Evolutionary conservation across 2,797 vertebrate genomes (phyloP).

Genomic region (Sternotherus odoratus): DNA sequence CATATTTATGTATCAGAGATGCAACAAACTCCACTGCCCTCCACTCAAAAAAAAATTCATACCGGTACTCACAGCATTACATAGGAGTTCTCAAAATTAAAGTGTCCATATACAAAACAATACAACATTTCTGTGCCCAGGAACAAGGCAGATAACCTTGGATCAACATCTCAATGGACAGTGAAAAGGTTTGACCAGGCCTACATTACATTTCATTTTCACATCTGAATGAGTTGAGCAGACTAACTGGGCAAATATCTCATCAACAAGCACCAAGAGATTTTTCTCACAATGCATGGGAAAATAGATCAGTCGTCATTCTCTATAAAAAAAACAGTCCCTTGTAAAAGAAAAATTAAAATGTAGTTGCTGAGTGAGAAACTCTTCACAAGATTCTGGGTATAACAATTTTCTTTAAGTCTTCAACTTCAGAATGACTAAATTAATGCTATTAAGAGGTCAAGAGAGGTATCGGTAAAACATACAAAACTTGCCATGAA

Average conservation of each 20-base stretch:
- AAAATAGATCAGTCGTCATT: not conserved
- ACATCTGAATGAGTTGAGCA: not conserved
- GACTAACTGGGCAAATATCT: not conserved
- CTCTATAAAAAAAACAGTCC: not conserved
- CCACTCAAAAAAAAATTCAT: not conserved
- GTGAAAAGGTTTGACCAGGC: not conserved
- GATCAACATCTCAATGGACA: conserved; percentile 38
- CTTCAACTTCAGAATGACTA: not conserved
- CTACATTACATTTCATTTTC: conserved; percentile 9
- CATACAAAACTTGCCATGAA: not conserved
- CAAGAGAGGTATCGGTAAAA: not conserved
- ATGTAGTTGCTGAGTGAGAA: not conserved
- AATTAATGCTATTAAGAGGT: not conserved
- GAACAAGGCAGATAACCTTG: not conserved
- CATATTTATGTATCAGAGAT: not conserved
- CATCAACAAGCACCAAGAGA: not conserved
- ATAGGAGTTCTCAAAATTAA: not conserved
- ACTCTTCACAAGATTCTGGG: not conserved
- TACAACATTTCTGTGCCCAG: not conserved
- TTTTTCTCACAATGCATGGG: not conserved
- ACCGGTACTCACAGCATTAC: not conserved
- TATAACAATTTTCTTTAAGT: not conserved
- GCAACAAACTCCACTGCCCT: not conserved
- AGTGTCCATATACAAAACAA: not conserved
- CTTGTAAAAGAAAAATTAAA: not conserved